Conservation (phyloP, 1,140 invertebrate genomes). For the Cherax destructor region DNA sequence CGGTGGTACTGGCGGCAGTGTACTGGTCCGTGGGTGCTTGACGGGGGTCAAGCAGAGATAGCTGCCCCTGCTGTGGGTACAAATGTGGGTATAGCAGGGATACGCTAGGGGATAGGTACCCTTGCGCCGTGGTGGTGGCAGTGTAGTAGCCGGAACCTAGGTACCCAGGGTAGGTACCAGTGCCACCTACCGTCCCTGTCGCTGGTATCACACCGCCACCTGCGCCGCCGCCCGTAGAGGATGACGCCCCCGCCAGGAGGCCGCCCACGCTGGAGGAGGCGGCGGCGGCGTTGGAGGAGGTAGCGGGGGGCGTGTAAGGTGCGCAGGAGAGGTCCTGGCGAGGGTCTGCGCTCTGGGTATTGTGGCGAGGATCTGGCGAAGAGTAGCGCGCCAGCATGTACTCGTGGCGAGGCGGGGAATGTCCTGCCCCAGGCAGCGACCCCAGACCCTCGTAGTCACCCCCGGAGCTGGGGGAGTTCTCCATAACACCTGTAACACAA, state of each 20-base stretch:
- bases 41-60: conserved; percentile 49
- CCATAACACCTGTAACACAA: conserved; percentile 54
- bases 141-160: conserved; percentile 53
- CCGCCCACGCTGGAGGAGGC: conserved; percentile 49
- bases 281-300: conserved; percentile 40
- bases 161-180: conserved; percentile 51
- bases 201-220: conserved; percentile 37
- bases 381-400: conserved; percentile 59
- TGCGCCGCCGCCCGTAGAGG: conserved; percentile 46
- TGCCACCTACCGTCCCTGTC: conserved; percentile 40
- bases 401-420: conserved; percentile 57
- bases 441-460: conserved; percentile 63
- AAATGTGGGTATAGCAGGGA: conserved; percentile 56
- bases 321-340: conserved; percentile 58
- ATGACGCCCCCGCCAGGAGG: conserved; percentile 38
- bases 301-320: conserved; percentile 57
- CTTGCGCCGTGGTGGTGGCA: conserved; percentile 45
- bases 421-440: conserved; percentile 30
- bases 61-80: conserved; percentile 60
- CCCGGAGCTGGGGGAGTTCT: conserved; percentile 58
- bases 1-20: conserved; percentile 15
- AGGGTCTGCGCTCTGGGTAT: conserved; percentile 35
- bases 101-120: conserved; percentile 57
- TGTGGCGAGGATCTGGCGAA: conserved; percentile 50
- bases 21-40: conserved; percentile 46